Evolutionary conservation across 1,140 invertebrate species (phyloP).

Genomic region (Ceratoteleas bidentatus): DNA sequence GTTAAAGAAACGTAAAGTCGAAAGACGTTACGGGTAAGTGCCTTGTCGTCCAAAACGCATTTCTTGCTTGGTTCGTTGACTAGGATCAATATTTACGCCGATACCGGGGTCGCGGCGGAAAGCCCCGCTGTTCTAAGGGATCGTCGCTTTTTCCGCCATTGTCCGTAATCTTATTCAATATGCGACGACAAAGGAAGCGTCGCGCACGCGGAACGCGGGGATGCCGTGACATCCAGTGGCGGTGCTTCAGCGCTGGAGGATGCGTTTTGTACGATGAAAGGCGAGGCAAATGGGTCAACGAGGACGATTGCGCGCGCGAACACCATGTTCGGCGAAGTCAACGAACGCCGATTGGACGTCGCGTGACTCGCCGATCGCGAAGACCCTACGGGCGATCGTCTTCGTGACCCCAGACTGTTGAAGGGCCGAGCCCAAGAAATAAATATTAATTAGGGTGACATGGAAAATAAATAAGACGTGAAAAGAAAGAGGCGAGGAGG

Average conservation of each 20-base stretch:
- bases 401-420: constrained; percentile 13
- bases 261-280: constrained; percentile 60
- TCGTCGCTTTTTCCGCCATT: constrained; percentile 27
- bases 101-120: constrained; percentile 9
- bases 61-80: constrained; percentile 15
- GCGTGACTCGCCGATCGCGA: background rate
- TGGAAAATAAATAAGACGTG: constrained; percentile 15
- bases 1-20: constrained; percentile 9
- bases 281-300: constrained; percentile 53
- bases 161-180: constrained; percentile 52
- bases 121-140: constrained; percentile 3
- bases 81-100: constrained; percentile 21
- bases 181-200: constrained; percentile 40
- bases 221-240: constrained; percentile 25
- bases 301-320: constrained; percentile 38
- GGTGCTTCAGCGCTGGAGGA: constrained; percentile 28
- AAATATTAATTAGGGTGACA: constrained; percentile 40
- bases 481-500: constrained; percentile 20
- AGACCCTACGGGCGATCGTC: constrained; percentile 14
- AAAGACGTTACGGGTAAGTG: constrained; percentile 27
- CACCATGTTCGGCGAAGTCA: constrained; percentile 14
- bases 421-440: constrained; percentile 55
- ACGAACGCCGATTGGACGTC: background rate
- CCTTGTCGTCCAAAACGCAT: constrained; percentile 55
- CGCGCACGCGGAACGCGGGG: constrained; percentile 32